Evolutionary conservation across 2,888 invertebrate genomes (phyloP).

Genomic region (Monopis laevigella): DNA sequence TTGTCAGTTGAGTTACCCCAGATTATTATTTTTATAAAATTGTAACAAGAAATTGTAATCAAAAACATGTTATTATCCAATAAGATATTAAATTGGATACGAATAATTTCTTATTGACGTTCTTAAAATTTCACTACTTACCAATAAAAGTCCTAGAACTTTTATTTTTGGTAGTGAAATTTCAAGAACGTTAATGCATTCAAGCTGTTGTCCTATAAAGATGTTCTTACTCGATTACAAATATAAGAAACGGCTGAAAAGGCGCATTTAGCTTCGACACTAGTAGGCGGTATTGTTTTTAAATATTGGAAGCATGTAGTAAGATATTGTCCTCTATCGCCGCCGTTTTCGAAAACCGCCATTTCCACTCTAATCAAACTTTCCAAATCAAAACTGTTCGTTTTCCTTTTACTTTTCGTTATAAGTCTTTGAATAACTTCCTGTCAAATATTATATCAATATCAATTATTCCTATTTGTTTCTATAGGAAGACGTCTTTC

Average conservation of each 20-base stretch:
- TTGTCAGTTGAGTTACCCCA: no score
- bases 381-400: background rate
- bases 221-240: conserved; percentile 5
- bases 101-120: no score
- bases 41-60: no score
- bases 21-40: no score
- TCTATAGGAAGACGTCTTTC: background rate
- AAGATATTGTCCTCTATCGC: conserved; percentile 3
- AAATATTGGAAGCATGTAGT: background rate
- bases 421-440: no score
- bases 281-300: conserved; percentile 14
- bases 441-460: background rate
- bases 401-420: no score
- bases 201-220: background rate
- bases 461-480: background rate
- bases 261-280: conserved; percentile 14
- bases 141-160: no score
- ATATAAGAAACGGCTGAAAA: conserved; percentile 14
- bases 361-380: background rate
- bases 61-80: no score
- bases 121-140: no score
- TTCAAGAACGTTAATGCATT: no score
- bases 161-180: no score
- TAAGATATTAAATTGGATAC: no score
- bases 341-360: conserved; percentile 2